Evolutionary conservation across 2,113 vertebrate species (phyloP).

Genomic region (Pseudopodoces humilis): DNA sequence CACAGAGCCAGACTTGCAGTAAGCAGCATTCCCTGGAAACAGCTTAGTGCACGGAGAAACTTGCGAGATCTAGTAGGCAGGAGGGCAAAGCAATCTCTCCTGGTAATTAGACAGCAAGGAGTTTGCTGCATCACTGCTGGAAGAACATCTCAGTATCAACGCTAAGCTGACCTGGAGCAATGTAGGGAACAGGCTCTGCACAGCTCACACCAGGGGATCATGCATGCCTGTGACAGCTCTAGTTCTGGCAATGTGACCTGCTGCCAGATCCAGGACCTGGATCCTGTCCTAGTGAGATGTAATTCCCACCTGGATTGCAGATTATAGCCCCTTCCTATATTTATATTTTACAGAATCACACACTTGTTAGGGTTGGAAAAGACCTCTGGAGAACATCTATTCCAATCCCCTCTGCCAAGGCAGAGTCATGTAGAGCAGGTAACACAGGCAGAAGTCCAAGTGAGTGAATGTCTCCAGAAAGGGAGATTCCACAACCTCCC

Average conservation of each 20-base stretch:
- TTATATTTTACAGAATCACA: neutral
- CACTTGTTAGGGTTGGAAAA: neutral
- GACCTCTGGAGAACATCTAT: neutral
- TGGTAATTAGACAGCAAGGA: neutral
- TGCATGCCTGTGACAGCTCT: neutral
- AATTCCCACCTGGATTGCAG: neutral
- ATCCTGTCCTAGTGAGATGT: neutral
- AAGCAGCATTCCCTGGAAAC: neutral
- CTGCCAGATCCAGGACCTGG: neutral
- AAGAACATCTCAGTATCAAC: neutral
- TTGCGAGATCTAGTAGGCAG: fast-evolving
- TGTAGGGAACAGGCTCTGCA: neutral
- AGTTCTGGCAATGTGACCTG: neutral
- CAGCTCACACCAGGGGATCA: neutral
- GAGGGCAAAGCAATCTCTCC: neutral
- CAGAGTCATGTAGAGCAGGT: neutral
- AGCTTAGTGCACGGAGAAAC: neutral
- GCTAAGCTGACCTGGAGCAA: neutral
- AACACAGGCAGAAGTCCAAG: neutral
- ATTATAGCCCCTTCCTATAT: neutral
- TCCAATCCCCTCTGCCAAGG: neutral
- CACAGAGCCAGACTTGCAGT: neutral
- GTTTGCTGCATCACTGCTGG: neutral
- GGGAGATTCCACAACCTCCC: neutral
- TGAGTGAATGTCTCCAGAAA: neutral